These are phyloP conservation scores for Epinephelus coioides DNA, from an alignment of 2,797 vertebrate genomes.

Conservation along the genomic window DNA sequence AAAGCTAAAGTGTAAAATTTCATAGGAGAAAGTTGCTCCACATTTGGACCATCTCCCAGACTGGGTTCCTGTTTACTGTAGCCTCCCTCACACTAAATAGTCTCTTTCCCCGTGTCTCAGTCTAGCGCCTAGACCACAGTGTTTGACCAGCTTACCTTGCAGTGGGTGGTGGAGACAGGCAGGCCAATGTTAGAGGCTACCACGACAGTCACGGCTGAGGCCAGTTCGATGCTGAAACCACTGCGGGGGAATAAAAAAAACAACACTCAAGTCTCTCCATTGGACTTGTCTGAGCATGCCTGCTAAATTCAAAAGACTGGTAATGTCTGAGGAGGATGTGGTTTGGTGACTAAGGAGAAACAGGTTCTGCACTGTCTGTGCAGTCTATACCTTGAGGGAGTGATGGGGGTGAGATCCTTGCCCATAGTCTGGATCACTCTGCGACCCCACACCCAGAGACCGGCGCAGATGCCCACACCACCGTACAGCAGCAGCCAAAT, in stretches of 20 bases:
- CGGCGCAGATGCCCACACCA: slow-evolving; percentile 94
- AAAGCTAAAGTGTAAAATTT: not conserved
- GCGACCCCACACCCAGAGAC: slow-evolving; percentile 98
- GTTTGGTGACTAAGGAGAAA: slow-evolving; percentile 35
- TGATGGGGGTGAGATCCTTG: slow-evolving; percentile 97
- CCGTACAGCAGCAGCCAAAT: slow-evolving; percentile 97
- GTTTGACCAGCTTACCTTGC: slow-evolving; percentile 90
- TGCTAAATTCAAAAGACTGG: slow-evolving; percentile 24
- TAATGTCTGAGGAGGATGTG: slow-evolving; percentile 60
- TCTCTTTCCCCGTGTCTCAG: slow-evolving; percentile 41
- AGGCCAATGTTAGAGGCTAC: slow-evolving; percentile 96
- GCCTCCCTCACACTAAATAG: slow-evolving; percentile 49
- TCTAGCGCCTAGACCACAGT: slow-evolving; percentile 58
- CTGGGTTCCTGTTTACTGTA: slow-evolving; percentile 48
- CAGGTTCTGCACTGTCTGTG: slow-evolving; percentile 15
- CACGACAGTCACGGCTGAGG: slow-evolving; percentile 96
- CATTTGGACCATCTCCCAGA: slow-evolving; percentile 29
- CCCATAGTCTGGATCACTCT: slow-evolving; percentile 99
- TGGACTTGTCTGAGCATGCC: slow-evolving; percentile 10
- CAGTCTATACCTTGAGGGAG: slow-evolving; percentile 92
- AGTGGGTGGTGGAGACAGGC: slow-evolving; percentile 98
- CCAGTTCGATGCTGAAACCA: slow-evolving; percentile 98
- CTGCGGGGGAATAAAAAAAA: slow-evolving; percentile 77
- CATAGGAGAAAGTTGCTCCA: slow-evolving; percentile 18
- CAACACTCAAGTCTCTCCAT: slow-evolving; percentile 23